A percentile compares a stretch with the other conserved stretches of the same genome.
These are phyloP conservation scores for Madoqua kirkii DNA, from an alignment of 2,113 vertebrate species.

Conservation along the genomic window DNA sequence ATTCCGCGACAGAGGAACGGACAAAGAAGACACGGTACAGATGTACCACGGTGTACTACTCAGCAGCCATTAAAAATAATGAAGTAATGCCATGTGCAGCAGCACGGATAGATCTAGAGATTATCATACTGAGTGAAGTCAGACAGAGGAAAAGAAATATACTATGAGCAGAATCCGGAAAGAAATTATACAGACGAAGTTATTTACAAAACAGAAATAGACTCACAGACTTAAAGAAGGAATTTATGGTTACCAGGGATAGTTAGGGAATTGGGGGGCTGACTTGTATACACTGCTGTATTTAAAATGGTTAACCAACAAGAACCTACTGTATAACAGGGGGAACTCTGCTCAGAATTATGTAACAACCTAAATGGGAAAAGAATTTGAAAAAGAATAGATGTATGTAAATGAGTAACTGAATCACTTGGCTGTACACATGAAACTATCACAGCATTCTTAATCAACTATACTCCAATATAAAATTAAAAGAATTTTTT, in stretches of 20 bases:
- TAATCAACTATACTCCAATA: background rate
- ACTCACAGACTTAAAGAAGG: background rate
- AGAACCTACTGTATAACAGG: background rate
- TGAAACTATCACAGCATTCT: background rate
- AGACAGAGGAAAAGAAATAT: background rate
- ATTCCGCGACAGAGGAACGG: accelerated
- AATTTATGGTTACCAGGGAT: background rate
- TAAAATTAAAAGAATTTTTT: background rate
- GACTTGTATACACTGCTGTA: background rate
- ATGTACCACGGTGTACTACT: background rate
- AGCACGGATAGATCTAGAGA: background rate
- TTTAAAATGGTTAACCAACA: background rate
- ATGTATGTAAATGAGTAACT: background rate
- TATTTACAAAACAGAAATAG: background rate
- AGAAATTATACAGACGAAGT: background rate
- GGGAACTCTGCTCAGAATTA: background rate
- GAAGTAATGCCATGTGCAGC: background rate
- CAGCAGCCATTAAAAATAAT: background rate
- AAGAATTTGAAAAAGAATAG: background rate
- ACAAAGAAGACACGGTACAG: background rate
- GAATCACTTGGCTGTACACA: background rate
- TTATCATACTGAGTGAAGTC: background rate
- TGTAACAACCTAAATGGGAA: background rate
- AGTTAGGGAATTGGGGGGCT: background rate
- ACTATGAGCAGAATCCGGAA: background rate